phyloP scores from a whole-genome alignment of 2,113 vertebrate genomes.

The Tonatia bakeri region DNA sequence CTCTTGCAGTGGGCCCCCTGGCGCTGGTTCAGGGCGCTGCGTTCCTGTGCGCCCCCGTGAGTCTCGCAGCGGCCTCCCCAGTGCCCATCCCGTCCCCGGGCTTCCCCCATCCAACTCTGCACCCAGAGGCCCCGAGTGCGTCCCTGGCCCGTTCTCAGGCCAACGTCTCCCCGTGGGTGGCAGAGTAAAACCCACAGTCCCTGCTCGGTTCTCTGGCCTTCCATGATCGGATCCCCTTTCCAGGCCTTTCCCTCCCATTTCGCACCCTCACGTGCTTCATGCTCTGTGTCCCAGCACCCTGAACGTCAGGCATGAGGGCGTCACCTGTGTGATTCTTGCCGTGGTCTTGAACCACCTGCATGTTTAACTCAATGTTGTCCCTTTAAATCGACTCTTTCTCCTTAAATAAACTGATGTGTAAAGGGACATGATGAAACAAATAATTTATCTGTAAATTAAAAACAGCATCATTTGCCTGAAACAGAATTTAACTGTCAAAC shows the following conservation, averaged over 20 bases:
- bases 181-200: background rate
- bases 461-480: background rate
- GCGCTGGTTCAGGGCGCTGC: background rate
- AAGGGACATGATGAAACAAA: background rate
- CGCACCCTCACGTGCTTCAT: background rate
- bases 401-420: background rate
- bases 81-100: background rate
- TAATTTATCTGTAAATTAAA: background rate
- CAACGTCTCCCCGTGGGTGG: rapidly evolving
- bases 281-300: too few species aligned
- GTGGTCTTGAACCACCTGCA: background rate
- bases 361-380: background rate
- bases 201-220: background rate
- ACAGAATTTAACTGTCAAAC: background rate
- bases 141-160: background rate
- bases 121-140: background rate
- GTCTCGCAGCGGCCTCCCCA: background rate
- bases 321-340: background rate
- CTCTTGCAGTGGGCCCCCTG: background rate
- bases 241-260: rapidly evolving
- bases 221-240: background rate
- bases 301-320: background rate
- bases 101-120: background rate
- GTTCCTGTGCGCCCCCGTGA: background rate
- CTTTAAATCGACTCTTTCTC: background rate